Base-by-base conservation (phyloP, 2,113 vertebrate genomes). In the human (Homo sapiens) region DNA sequence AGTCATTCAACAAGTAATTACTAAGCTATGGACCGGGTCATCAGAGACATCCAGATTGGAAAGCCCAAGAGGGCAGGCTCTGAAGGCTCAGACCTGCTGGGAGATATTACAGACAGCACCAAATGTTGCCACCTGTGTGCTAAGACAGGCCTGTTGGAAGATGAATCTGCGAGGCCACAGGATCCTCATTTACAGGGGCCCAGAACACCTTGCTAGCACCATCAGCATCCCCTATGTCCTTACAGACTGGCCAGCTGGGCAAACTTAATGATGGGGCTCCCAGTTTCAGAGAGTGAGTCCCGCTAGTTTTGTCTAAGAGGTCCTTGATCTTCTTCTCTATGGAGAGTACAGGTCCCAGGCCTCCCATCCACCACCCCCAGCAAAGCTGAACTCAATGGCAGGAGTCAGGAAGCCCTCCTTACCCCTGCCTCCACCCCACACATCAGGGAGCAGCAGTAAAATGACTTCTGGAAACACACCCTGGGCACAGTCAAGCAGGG, bases 71-170 rank as follows among this genome's bases (percentile, higher is more conserved):
- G 66, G 43, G 22, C 23, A n/a, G 83, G 23, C 45, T 91, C 27
- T 4, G 61, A 32, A 1, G 5, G 20, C 10, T 20, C 30, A 61
- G 73, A 11, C 38, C 82, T 23, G 43, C 66, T 12, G 38, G 66
- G 59, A 85, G 5, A 38, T 32, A 4, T 55, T 30, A 5, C 0
- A 43, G 32, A 80, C 75, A 75, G n/a, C n/a, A 73, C n/a, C 30
- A 59, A 45, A 59, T 3, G 9, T 20, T 8, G n/a, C 32, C 89
- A 14, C 0, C 0, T 11, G 25, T 40, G 13, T 55, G 48, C 57
- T 27, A 7, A n/a, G 40, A 66, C 79, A 85, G 55, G 32, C 25
- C 40, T 38, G 8, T 10, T 2, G 40, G 50, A 66, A 11, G 4
- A n/a, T 27, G 23, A 9, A 12, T 38, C 70, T 72, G 61, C 59